phyloP scores from a whole-genome alignment of 2,797 vertebrate species.

The Acropternis orthonyx region DNA sequence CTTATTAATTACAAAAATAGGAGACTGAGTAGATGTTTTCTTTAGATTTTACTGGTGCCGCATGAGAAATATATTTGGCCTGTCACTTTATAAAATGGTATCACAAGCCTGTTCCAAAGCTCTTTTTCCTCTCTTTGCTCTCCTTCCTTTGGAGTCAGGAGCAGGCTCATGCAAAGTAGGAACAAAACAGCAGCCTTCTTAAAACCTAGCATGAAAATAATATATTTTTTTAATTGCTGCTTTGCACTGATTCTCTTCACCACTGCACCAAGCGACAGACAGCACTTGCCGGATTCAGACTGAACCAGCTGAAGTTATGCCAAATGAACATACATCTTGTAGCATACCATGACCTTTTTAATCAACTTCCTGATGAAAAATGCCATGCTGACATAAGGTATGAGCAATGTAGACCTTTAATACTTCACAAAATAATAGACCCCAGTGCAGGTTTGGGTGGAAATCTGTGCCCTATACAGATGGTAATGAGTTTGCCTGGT shows the following conservation, averaged over 20 bases:
- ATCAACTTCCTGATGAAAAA: constrained; percentile 73
- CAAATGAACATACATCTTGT: constrained; percentile 9
- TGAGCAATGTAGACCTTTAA: constrained; percentile 23
- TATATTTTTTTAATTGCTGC: not conserved
- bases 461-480: constrained; percentile 62
- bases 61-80: not conserved
- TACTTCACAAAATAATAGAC: constrained; percentile 24
- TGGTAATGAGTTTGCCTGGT: constrained; percentile 61
- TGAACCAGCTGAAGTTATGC: constrained; percentile 30
- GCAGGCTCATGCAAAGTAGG: not conserved
- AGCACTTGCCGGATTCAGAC: not conserved
- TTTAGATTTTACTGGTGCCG: not conserved
- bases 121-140: not conserved
- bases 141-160: not conserved
- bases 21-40: not conserved
- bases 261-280: constrained; percentile 8
- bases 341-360: constrained; percentile 51
- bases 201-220: not conserved
- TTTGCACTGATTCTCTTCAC: not conserved
- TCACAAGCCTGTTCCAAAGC: not conserved
- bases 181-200: not conserved
- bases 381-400: constrained; percentile 52
- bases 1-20: not conserved
- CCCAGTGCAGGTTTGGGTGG: not conserved
- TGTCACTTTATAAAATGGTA: not conserved